Percentiles rank a stretch among this genome's conserved stretches.
These are phyloP conservation scores for Amazona ochrocephala DNA, from an alignment of 2,797 vertebrate genomes.

Conservation along the genomic window DNA sequence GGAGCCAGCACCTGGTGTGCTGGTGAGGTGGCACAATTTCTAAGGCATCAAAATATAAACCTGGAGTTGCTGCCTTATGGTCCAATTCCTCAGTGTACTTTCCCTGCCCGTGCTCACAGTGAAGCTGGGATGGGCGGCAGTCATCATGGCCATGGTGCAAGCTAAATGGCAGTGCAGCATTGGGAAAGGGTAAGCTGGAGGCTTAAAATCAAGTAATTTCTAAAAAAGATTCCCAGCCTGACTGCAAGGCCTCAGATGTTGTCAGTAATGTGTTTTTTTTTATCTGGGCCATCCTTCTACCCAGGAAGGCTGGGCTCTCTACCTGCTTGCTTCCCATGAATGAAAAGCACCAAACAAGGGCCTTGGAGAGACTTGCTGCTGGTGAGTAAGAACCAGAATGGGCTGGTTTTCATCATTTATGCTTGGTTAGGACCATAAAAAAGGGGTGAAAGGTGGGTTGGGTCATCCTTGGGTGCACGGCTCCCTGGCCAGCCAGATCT, in stretches of 20 bases:
- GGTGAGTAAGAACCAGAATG: fast-evolving
- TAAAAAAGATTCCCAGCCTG: neutral
- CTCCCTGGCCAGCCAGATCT: neutral
- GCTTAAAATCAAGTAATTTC: neutral
- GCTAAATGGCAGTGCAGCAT: neutral
- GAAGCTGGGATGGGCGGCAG: fast-evolving
- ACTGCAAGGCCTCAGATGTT: neutral
- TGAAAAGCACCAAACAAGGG: fast-evolving
- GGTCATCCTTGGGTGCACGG: neutral
- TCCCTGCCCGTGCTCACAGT: fast-evolving
- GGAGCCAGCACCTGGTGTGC: neutral
- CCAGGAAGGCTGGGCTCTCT: neutral
- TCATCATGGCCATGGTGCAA: fast-evolving
- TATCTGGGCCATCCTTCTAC: neutral
- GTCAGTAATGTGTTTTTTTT: neutral
- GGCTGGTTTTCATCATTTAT: neutral
- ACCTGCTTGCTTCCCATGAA: fast-evolving
- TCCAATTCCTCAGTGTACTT: fast-evolving
- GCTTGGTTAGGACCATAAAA: neutral
- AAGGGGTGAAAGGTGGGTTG: fast-evolving
- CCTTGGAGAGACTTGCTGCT: neutral
- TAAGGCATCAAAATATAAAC: neutral
- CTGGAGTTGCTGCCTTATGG: fast-evolving
- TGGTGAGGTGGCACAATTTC: neutral
- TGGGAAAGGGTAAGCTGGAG: neutral